Conservation (phyloP, 2,797 vertebrate genomes). For the Myotis myotis region DNA sequence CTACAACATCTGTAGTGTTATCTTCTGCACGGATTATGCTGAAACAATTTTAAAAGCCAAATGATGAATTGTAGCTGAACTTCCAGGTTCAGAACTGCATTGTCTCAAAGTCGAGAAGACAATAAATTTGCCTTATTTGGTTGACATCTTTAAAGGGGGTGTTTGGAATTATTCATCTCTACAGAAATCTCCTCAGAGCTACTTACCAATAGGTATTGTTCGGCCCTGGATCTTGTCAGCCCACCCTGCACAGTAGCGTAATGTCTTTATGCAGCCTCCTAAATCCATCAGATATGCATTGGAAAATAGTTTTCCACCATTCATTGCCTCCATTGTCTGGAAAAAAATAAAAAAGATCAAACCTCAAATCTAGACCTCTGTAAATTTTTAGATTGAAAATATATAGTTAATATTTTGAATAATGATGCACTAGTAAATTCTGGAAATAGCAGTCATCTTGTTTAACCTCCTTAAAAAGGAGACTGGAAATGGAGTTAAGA, state of each 20-base stretch:
- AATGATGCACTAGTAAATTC: neutral
- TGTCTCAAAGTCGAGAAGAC: conserved; percentile 35
- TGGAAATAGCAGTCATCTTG: neutral
- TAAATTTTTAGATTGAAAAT: neutral
- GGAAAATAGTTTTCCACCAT: conserved; percentile 91
- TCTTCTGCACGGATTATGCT: neutral
- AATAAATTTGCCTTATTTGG: neutral
- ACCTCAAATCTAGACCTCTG: neutral
- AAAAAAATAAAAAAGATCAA: conserved; percentile 34
- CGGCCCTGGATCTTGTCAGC: conserved; percentile 93
- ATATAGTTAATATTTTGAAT: neutral
- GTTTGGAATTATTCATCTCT: neutral
- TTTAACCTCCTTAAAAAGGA: neutral
- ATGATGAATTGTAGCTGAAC: neutral
- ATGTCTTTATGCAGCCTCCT: conserved; percentile 88
- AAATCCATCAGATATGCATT: conserved; percentile 89
- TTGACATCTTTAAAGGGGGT: neutral
- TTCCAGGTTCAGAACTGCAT: neutral
- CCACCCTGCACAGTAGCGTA: conserved; percentile 92
- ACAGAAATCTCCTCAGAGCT: neutral
- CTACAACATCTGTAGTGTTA: neutral
- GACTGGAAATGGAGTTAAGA: neutral
- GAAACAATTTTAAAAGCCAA: neutral
- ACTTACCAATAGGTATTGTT: conserved; percentile 91
- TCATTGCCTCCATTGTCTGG: conserved; percentile 90